Base-by-base conservation (phyloP, 2,113 vertebrate species). In the Channa argus region DNA sequence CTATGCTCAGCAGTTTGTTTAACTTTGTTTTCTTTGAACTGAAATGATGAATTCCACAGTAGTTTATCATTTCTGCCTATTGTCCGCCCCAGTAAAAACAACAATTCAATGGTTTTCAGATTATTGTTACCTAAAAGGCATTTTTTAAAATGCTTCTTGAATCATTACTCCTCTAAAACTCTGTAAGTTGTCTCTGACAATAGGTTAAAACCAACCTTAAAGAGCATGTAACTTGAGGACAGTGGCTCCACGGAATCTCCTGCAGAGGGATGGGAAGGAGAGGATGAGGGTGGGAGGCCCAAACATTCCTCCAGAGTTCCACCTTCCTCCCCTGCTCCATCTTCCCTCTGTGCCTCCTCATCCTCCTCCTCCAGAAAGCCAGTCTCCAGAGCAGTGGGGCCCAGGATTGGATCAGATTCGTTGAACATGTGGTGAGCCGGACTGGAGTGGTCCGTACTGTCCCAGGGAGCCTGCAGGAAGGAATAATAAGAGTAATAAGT, bases 351-450 rank as follows among this genome's bases (percentile, higher is more conserved):
- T 3, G 78, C 85, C 71, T 94, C 94, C 59, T 92, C 93, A 1
- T 93, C 92, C n/a, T 93, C 88, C 49, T 93, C 88, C 74, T 94
- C 94, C 80, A 94, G 88, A 37, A 95, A 94, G 52, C 92, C 92
- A 0, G 93, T 45, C 88, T 93, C 94, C 74, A 94, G 86, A 3
- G 86, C 38, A 1, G 91, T 88, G 0, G 93, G 89, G 1, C 94
- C 92, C 51, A 95, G 87, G 78, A 95, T 94, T 0, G 94, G 92
- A 63, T 94, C 94, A 0, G 94, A 91, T 36, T 95, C 94, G 1
- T 94, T 94, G 84, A 95, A 94, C 91, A 95, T 94, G 80, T 95
- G 93, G 59, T 95, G 92, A 43, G 93, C 90, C 0, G 92, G 88
- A 54, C 93, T 92, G 56, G 92, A 87, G 76, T 93, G 93, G 67